phyloP scores from a whole-genome alignment of 2,113 vertebrate genomes.

The Neolamprologus fasciatus region DNA sequence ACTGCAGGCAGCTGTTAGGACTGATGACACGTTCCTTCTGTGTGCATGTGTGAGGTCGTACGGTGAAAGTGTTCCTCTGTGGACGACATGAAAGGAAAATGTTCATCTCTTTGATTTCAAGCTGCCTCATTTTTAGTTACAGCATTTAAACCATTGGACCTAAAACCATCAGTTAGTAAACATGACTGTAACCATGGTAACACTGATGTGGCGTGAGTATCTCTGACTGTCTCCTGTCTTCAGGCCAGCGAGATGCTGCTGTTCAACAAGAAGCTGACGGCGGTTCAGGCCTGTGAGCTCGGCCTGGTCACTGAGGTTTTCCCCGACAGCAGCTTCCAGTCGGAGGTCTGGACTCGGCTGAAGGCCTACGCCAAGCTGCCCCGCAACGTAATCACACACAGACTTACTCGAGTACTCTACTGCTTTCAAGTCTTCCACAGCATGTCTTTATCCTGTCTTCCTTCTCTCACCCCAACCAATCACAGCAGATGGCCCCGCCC shows the following conservation, averaged over 20 bases:
- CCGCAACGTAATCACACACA: slow-evolving; percentile 69
- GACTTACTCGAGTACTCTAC: background rate
- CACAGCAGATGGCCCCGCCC: background rate
- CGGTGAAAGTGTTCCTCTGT: background rate
- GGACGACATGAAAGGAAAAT: background rate
- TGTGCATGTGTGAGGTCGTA: background rate
- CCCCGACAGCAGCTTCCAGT: slow-evolving; percentile 80
- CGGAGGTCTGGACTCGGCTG: slow-evolving; percentile 82
- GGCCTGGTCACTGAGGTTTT: slow-evolving; percentile 90
- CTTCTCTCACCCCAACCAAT: background rate
- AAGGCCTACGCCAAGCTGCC: slow-evolving; percentile 79
- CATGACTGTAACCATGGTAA: background rate
- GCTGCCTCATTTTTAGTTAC: background rate
- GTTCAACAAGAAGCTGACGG: slow-evolving; percentile 89
- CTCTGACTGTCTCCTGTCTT: background rate
- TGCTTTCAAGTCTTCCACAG: accelerated
- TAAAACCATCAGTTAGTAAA: background rate
- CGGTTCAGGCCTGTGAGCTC: slow-evolving; percentile 76
- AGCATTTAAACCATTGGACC: background rate
- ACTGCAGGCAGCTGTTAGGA: background rate
- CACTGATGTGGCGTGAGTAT: accelerated
- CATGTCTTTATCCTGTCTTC: background rate
- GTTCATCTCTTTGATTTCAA: background rate
- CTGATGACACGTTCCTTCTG: background rate
- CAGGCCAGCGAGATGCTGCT: slow-evolving; percentile 87